phyloP scores from a whole-genome alignment of 1,140 invertebrate species.

The Halyomorpha halys region DNA sequence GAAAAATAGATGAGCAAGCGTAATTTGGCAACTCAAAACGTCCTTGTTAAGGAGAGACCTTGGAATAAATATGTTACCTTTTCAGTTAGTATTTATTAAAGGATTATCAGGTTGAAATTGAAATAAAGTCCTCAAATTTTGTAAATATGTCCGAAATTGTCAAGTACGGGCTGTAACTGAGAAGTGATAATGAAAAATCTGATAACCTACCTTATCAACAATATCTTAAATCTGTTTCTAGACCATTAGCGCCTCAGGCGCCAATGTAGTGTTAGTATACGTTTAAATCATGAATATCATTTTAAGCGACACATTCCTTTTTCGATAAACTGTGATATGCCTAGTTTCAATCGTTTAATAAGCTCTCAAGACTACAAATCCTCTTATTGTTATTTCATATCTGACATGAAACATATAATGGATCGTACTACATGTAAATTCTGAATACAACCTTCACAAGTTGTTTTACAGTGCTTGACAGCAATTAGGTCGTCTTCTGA shows the following conservation, averaged over 20 bases:
- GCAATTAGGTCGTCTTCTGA: background rate
- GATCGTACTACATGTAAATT: background rate
- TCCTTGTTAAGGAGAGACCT: too few relatives aligned
- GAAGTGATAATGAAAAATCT: too few relatives aligned
- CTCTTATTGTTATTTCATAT: background rate
- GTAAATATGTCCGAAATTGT: too few relatives aligned
- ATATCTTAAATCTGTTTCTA: too few relatives aligned
- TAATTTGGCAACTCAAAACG: too few relatives aligned
- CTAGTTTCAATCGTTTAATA: background rate
- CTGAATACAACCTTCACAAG: background rate
- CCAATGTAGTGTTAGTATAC: background rate
- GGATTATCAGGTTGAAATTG: too few relatives aligned
- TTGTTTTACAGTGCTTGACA: constrained; percentile 1
- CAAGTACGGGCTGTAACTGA: too few relatives aligned
- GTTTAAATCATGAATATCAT: constrained; percentile 2
- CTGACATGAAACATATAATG: background rate
- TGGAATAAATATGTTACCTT: too few relatives aligned
- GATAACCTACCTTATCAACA: too few relatives aligned
- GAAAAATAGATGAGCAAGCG: too few relatives aligned
- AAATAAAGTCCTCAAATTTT: too few relatives aligned
- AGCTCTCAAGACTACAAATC: background rate
- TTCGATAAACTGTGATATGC: background rate
- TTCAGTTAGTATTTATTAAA: too few relatives aligned
- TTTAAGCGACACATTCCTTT: background rate
- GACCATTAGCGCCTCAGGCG: background rate